A percentile compares a stretch with the other conserved stretches of the same genome.
These are phyloP conservation scores for Eilema griseolum DNA, from an alignment of 2,888 invertebrate genomes.

Conservation along the genomic window DNA sequence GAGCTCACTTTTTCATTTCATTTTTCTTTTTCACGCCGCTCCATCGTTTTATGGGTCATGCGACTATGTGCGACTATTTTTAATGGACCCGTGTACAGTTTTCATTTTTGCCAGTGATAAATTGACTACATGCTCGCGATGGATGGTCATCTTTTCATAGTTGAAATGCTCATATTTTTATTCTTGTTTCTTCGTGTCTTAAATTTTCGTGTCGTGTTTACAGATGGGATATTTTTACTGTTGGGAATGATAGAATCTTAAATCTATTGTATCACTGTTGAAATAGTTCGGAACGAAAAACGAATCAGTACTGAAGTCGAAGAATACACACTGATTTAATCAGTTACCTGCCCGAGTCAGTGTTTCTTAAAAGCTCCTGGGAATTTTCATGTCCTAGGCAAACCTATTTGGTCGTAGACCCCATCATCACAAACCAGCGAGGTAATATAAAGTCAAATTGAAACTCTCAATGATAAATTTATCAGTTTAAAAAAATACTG, in stretches of 20 bases:
- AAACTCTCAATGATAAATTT: too few relatives aligned
- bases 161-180: slow-evolving; percentile 68
- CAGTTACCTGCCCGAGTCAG: not conserved
- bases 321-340: not conserved
- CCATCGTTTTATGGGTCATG: slow-evolving; percentile 86
- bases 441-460: too few relatives aligned
- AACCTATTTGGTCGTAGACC: too few relatives aligned
- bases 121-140: slow-evolving; percentile 82
- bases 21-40: slow-evolving; percentile 82
- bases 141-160: slow-evolving; percentile 78
- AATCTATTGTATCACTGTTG: not conserved
- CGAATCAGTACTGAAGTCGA: not conserved
- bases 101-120: slow-evolving; percentile 85
- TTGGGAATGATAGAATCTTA: not conserved
- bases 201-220: slow-evolving; percentile 25
- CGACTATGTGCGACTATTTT: slow-evolving; percentile 86
- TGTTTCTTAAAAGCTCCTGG: too few relatives aligned
- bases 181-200: slow-evolving; percentile 53
- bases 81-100: slow-evolving; percentile 80
- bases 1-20: slow-evolving; percentile 73
- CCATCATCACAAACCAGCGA: too few relatives aligned
- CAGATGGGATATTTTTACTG: not conserved
- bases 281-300: not conserved
- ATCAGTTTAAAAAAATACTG: not conserved
- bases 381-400: too few relatives aligned